These are phyloP conservation scores for Thripadectes ignobilis DNA, from an alignment of 2,797 vertebrate genomes.

Conservation along the genomic window DNA sequence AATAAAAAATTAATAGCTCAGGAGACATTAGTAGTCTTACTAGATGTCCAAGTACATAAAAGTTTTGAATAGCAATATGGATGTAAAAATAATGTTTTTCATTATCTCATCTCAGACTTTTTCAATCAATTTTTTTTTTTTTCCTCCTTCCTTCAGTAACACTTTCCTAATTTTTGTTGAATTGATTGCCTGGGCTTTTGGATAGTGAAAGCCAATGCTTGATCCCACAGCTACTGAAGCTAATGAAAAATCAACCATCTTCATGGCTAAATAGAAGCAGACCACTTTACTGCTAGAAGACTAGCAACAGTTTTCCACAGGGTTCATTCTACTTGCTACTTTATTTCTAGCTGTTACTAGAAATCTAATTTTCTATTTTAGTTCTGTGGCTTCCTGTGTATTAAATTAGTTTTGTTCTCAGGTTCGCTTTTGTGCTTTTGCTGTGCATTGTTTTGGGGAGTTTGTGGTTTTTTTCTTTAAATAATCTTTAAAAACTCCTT, in stretches of 20 bases:
- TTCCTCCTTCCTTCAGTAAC: background rate
- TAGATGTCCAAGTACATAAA: background rate
- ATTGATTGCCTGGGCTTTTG: background rate
- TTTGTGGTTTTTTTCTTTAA: background rate
- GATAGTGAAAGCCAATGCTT: background rate
- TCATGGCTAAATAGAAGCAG: background rate
- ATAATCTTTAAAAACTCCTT: background rate
- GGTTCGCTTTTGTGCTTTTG: background rate
- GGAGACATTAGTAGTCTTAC: background rate
- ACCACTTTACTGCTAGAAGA: background rate
- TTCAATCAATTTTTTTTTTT: background rate
- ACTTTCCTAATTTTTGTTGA: background rate
- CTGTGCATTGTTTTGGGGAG: background rate
- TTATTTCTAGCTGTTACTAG: background rate
- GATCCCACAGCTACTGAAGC: background rate
- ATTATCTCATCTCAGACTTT: background rate
- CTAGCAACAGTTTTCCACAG: background rate
- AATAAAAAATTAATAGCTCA: background rate
- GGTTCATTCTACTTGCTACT: background rate
- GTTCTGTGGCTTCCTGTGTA: background rate
- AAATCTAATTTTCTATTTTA: background rate
- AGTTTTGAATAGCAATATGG: fast-evolving
- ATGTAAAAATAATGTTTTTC: background rate
- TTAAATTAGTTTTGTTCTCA: background rate
- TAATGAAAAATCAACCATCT: background rate